phyloP scores from a whole-genome alignment of 2,113 vertebrate genomes.

The Leucoraja erinaceus region DNA sequence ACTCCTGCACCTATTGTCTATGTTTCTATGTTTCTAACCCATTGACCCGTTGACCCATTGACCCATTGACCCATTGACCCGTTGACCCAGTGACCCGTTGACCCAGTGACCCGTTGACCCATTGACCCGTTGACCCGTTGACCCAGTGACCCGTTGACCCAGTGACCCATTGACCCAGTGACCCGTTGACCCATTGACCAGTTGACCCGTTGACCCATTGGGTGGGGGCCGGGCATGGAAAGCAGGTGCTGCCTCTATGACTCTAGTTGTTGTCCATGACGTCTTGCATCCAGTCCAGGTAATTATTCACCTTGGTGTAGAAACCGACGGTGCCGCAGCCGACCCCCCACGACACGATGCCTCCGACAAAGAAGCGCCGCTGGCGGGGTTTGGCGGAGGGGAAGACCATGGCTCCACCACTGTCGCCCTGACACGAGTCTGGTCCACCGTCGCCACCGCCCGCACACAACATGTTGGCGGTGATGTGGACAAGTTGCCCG shows the following conservation, averaged over 20 bases:
- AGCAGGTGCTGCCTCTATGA: no score
- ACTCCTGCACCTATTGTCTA: no score
- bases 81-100: no score
- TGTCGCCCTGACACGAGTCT: slow-evolving; percentile 67
- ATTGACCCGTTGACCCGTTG: no score
- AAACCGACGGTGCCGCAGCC: slow-evolving; percentile 58
- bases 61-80: no score
- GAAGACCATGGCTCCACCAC: slow-evolving; percentile 62
- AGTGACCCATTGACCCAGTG: no score
- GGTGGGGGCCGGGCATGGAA: no score
- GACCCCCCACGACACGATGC: slow-evolving; percentile 67
- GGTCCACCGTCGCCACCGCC: slow-evolving; percentile 43
- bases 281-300: slow-evolving; percentile 63
- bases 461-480: slow-evolving; percentile 68
- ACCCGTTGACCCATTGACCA: no score
- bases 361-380: slow-evolving; percentile 53
- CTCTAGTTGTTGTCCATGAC: slow-evolving; percentile 52
- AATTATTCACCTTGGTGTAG: slow-evolving; percentile 63
- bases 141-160: no score
- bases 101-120: no score
- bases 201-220: no score
- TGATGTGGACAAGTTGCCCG: slow-evolving; percentile 45
- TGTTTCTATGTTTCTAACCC: rapidly evolving
- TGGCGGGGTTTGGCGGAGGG: slow-evolving; percentile 42
- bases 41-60: no score